Evolutionary conservation across 2,888 invertebrate genomes (phyloP), one percentile per base, ranked within the genome.

Genomic region (Drosophila infuscata): DNA sequence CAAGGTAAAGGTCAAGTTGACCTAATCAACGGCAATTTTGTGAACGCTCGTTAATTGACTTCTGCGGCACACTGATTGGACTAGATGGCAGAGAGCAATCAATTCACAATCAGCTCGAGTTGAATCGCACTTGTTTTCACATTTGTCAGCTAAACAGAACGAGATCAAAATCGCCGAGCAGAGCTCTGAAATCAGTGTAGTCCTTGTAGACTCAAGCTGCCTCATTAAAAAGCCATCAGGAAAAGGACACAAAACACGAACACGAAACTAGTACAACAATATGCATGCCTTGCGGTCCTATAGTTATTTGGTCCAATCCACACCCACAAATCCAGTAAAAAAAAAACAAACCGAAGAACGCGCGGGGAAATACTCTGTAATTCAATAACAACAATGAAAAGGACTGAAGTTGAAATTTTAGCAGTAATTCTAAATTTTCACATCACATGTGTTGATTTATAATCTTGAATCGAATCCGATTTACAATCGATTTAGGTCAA

Each of bases 1-100:
- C 84, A 82, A 87, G 82, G 84, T 88, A 76, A 82, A 84, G 82
- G 88, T 84, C 82, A 86, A 76, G 62, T 72, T 81, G 76, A 75
- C 57, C 83, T 71, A 83, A 86, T 77, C 75, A 80, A 71, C 57
- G 62, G 51, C 25, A 59, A 81, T 64, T 70, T 74, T 57, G 43
- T 66, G 67, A 57, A 56, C 61, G 43, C 49, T 66, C 63, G 79
- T 66, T 79, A 77, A 77, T 77, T 79, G 71, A 69, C 80, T 66
- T 63, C 60, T 54, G 71, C 17, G 43, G 41, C 54, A 46, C 52
- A 35, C 43, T 71, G 61, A 71, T 75, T 76, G 69, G 17, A n/a
- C 46, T 38, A 46, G 63, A 30, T 43, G 32, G 17, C 30, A 41
- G 53, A 29, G 52, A 49, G 32, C 56, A 72, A 64, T 53, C 74